A percentile compares a stretch with the other conserved stretches of the same genome.
Conservation (phyloP, 2,113 vertebrate genomes). For the Oncorhynchus gorbuscha region DNA sequence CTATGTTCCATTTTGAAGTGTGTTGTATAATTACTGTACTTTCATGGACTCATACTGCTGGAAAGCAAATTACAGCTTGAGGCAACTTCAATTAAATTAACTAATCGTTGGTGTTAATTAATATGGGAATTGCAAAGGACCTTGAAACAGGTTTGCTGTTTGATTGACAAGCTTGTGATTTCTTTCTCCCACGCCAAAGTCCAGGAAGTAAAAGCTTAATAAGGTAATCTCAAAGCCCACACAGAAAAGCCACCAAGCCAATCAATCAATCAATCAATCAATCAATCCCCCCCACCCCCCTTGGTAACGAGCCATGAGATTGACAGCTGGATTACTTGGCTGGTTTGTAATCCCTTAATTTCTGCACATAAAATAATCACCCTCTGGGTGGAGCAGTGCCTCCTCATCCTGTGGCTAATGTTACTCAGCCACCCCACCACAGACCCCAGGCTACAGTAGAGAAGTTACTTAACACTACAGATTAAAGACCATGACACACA, state of each 20-base stretch:
- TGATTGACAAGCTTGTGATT: conserved; percentile 29
- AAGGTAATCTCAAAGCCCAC: not conserved
- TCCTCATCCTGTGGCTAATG: conserved; percentile 12
- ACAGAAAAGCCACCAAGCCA: not conserved
- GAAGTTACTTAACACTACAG: not conserved
- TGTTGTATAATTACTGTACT: not conserved
- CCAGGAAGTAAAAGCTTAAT: not conserved
- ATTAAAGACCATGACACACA: conserved; percentile 3
- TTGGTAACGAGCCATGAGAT: conserved; percentile 72
- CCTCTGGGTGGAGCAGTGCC: conserved; percentile 50
- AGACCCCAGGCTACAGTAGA: not conserved
- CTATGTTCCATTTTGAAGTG: not conserved
- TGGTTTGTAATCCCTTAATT: conserved; percentile 75
- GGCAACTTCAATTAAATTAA: conserved; percentile 11
- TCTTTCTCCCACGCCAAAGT: not conserved
- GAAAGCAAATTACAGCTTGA: not conserved
- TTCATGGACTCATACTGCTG: not conserved
- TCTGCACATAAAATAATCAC: conserved; percentile 72
- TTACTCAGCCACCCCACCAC: conserved; percentile 16
- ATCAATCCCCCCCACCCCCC: too few species aligned
- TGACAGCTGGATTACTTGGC: conserved; percentile 75
- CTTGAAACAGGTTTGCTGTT: not conserved
- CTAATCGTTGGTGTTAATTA: conserved; percentile 18
- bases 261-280: too few species aligned
- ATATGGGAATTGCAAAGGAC: not conserved